Evolutionary conservation across 2,888 invertebrate species (phyloP), one percentile per base, ranked within the genome.

Genomic region (Cryptosula pallasiana): DNA sequence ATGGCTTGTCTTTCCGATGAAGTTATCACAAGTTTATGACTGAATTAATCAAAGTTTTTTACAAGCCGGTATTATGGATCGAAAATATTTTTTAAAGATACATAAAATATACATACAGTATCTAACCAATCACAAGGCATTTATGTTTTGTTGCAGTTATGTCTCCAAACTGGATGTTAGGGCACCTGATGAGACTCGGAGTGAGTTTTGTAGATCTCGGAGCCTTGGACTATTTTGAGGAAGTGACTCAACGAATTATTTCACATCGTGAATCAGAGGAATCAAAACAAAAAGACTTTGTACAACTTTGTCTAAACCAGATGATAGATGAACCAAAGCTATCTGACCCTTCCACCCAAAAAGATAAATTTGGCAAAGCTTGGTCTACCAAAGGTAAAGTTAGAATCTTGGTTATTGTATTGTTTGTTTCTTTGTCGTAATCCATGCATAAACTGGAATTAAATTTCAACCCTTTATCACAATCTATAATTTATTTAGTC

Each of bases 331-430:
- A 63, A 5, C 63, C 63, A 27, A 34, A 27, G 32, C n/a, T 9
- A 34, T 16, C 25, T 13, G 63, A 63, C 32, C 13, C 63, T 9
- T 27, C 25, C 32, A 27, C 63, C 29, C 63, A 34, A 32, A 32
- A 29, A 2, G 63, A 63, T 63, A 63, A 32, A 63, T 63, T 25
- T 32, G 63, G 63, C 9, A 20, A 34, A 27, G 63, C 27, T 20
- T 63, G 63, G 63, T 32, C 63, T 13, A 63, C 63, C 13, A 63
- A 63, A 63, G 63, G 63, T 63, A 32, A 63, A n/a, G n/a, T n/a
- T n/a, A n/a, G n/a, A n/a, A n/a, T n/a, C n/a, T n/a, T n/a, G n/a
- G n/a, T n/a, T n/a, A n/a, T n/a, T n/a, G n/a, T n/a, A n/a, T n/a
- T n/a, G n/a, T n/a, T n/a, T n/a, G n/a, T n/a, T n/a, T n/a, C n/a